Evolutionary conservation across 2,888 invertebrate genomes (phyloP).

Genomic region (Melieria crassipennis): DNA sequence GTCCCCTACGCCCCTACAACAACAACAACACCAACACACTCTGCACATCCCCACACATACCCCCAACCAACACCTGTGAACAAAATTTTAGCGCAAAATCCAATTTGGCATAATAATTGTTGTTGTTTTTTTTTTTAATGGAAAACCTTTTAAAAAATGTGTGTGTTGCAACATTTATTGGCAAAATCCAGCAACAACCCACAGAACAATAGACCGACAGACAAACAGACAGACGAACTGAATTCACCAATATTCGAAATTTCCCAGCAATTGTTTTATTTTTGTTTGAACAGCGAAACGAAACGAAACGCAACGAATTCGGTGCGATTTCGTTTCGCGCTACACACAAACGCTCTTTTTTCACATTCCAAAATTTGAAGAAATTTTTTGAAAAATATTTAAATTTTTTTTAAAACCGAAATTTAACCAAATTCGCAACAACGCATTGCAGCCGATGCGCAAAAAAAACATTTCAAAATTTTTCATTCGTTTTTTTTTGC

Average conservation of each 20-base stretch:
- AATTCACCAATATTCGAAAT: not conserved
- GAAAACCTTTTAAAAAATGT: too few relatives aligned
- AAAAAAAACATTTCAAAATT: not conserved
- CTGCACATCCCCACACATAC: too few relatives aligned
- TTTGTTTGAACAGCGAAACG: not conserved
- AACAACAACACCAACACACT: too few relatives aligned
- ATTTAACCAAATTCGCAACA: too few relatives aligned
- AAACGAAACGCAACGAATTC: not conserved
- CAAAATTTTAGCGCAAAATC: constrained; percentile 29
- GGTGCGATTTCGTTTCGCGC: not conserved
- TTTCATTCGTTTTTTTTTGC: constrained; percentile 2
- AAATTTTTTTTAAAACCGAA: not conserved
- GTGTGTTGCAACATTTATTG: too few relatives aligned
- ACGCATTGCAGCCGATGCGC: too few relatives aligned
- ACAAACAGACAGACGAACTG: not conserved
- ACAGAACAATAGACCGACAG: not conserved
- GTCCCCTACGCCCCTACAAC: constrained; percentile 13
- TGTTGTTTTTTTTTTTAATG: not conserved
- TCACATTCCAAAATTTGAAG: constrained; percentile 13
- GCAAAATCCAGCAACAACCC: too few relatives aligned
- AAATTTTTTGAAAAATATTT: not conserved
- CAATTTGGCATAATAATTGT: constrained; percentile 27
- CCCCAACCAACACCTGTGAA: constrained; percentile 14
- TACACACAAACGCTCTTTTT: constrained; percentile 28
- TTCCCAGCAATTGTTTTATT: not conserved